Evolutionary conservation across 2,888 invertebrate species (phyloP).

Genomic region (Peribatodes rhomboidaria): DNA sequence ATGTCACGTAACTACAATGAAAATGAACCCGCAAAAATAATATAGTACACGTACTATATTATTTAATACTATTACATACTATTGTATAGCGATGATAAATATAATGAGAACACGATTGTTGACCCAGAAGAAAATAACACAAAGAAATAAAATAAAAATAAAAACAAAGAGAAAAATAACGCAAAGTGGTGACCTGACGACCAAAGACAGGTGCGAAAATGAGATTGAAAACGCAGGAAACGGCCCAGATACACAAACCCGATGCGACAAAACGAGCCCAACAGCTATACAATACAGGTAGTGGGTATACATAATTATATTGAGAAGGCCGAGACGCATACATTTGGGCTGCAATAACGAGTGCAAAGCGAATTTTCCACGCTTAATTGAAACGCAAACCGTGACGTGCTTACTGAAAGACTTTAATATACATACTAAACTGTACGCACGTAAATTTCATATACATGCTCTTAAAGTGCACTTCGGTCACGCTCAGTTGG

Average conservation of each 20-base stretch:
- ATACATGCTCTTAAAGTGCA: constrained; percentile 19
- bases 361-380: constrained; percentile 6
- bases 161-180: constrained; percentile 1
- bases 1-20: neutral
- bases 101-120: constrained; percentile 3
- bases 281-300: neutral
- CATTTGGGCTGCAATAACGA: neutral
- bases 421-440: constrained; percentile 49
- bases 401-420: constrained; percentile 50
- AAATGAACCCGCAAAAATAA: neutral
- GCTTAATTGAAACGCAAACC: constrained; percentile 53
- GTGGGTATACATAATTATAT: no score
- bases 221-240: constrained; percentile 50
- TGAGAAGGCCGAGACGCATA: no score
- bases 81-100: neutral
- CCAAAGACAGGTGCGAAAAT: constrained; percentile 38
- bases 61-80: neutral
- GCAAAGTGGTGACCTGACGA: constrained; percentile 11
- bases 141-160: constrained; percentile 3
- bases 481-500: constrained; percentile 56
- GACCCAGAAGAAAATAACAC: constrained; percentile 3
- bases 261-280: constrained; percentile 5
- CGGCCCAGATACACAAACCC: constrained; percentile 11
- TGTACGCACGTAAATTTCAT: neutral
- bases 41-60: neutral